These are phyloP conservation scores for Leptopilina drosophilae DNA, from an alignment of 2,888 invertebrate species.

Conservation along the genomic window DNA sequence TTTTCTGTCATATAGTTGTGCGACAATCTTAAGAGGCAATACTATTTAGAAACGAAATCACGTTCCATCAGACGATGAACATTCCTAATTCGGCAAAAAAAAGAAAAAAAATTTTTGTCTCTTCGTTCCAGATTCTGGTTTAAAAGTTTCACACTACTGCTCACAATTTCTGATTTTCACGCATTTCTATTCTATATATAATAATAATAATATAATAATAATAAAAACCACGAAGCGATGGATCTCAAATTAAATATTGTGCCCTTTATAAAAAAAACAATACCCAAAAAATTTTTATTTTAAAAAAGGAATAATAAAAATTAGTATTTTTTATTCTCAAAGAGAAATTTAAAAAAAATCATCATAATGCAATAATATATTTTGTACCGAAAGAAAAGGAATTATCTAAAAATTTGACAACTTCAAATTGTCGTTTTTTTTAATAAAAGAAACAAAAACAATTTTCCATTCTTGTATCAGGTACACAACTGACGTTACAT, in stretches of 20 bases:
- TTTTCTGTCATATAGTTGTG: slow-evolving; percentile 26
- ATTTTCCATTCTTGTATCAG: background rate
- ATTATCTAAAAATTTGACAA: background rate
- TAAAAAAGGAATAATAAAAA: background rate
- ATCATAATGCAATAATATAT: background rate
- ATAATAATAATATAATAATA: too few species aligned
- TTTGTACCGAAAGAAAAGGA: slow-evolving; percentile 5
- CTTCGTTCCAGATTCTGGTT: slow-evolving; percentile 42
- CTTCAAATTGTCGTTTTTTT: background rate
- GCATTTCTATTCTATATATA: slow-evolving; percentile 4
- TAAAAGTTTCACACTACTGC: slow-evolving; percentile 46
- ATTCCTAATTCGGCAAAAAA: slow-evolving; percentile 47
- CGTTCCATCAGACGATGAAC: slow-evolving; percentile 42
- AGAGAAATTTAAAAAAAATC: background rate
- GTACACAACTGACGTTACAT: slow-evolving; percentile 21
- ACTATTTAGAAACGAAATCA: slow-evolving; percentile 42
- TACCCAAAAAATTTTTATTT: background rate
- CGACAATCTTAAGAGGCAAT: slow-evolving; percentile 4
- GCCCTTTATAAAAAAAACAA: background rate
- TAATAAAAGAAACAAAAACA: background rate
- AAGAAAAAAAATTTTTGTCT: slow-evolving; percentile 29
- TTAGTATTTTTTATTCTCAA: background rate
- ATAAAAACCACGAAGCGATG: slow-evolving; percentile 46
- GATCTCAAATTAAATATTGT: slow-evolving; percentile 50
- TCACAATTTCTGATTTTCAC: slow-evolving; percentile 51